A percentile compares a stretch with the other conserved stretches of the same genome.
Evolutionary conservation across 2,888 invertebrate genomes (phyloP).

Genomic region (Dryadula phaetusa): DNA sequence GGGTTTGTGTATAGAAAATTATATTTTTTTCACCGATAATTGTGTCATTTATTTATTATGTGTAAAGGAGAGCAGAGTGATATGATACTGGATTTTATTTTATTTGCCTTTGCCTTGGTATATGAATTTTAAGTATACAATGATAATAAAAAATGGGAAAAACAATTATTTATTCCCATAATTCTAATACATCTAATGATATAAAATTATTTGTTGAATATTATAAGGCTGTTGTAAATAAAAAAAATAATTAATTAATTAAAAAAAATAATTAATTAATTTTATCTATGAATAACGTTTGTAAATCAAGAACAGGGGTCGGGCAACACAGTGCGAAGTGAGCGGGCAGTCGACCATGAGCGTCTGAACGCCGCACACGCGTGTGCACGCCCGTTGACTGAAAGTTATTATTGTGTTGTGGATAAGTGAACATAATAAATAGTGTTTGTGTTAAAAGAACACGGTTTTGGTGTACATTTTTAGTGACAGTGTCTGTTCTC

Average conservation of each 20-base stretch:
- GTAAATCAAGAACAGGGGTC: constrained; percentile 24
- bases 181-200: not conserved
- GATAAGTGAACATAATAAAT: constrained; percentile 1
- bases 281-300: not conserved
- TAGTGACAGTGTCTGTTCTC: not conserved
- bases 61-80: no score
- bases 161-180: no score
- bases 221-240: not conserved
- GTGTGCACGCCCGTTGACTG: constrained; percentile 23
- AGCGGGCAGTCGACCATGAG: constrained; percentile 76
- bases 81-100: no score
- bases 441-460: constrained; percentile 7
- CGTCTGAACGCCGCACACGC: constrained; percentile 49
- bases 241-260: not conserved
- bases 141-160: no score
- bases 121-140: no score
- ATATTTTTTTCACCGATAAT: no score
- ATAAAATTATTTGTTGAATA: not conserved
- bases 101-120: no score
- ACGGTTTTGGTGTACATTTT: not conserved
- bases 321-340: constrained; percentile 68
- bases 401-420: constrained; percentile 3
- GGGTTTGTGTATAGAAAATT: no score
- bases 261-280: not conserved
- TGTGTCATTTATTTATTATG: no score